Evolutionary conservation across 2,888 invertebrate species (phyloP).

Genomic region (Chloroclystis v-ata): DNA sequence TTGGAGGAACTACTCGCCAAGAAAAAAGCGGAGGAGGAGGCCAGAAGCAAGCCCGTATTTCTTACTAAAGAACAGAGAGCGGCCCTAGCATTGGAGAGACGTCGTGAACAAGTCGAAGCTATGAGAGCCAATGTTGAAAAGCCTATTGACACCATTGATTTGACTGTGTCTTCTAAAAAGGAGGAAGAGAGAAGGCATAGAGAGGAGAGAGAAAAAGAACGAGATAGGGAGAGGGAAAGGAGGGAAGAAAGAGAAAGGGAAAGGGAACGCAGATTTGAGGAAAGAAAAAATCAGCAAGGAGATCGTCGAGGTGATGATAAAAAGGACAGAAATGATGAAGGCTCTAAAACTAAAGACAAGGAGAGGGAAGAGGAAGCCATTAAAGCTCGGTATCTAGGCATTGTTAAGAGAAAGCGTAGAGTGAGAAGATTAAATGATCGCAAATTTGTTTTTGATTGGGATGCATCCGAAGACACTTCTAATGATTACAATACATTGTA

Average conservation of each 20-base stretch:
- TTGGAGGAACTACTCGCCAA: slow-evolving; percentile 96
- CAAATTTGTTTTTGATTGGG: slow-evolving; percentile 99
- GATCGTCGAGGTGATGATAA: slow-evolving; percentile 68
- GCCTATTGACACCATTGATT: slow-evolving; percentile 66
- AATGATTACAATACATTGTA: slow-evolving; percentile 98
- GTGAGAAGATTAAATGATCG: slow-evolving; percentile 96
- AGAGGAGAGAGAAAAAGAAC: slow-evolving; percentile 66
- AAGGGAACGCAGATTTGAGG: slow-evolving; percentile 70
- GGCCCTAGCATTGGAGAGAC: slow-evolving; percentile 90
- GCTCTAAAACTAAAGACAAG: slow-evolving; percentile 84
- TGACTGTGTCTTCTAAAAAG: slow-evolving; percentile 70
- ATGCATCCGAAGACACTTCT: slow-evolving; percentile 98
- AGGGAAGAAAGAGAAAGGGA: slow-evolving; percentile 81
- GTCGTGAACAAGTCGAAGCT: slow-evolving; percentile 93
- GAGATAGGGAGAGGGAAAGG: slow-evolving; percentile 67
- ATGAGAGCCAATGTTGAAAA: slow-evolving; percentile 82
- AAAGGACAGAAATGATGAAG: slow-evolving; percentile 74
- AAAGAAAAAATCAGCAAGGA: slow-evolving; percentile 65
- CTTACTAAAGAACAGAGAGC: slow-evolving; percentile 97
- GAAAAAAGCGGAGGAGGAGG: slow-evolving; percentile 97
- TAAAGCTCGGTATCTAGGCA: slow-evolving; percentile 95
- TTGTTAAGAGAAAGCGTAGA: slow-evolving; percentile 94
- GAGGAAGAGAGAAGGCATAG: slow-evolving; percentile 63
- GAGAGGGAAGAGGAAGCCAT: slow-evolving; percentile 97
- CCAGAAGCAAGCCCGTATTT: slow-evolving; percentile 97